Evolutionary conservation across 2,113 vertebrate species (phyloP), one percentile per base, ranked within the genome.

Genomic region (Heterotilapia buettikoferi): DNA sequence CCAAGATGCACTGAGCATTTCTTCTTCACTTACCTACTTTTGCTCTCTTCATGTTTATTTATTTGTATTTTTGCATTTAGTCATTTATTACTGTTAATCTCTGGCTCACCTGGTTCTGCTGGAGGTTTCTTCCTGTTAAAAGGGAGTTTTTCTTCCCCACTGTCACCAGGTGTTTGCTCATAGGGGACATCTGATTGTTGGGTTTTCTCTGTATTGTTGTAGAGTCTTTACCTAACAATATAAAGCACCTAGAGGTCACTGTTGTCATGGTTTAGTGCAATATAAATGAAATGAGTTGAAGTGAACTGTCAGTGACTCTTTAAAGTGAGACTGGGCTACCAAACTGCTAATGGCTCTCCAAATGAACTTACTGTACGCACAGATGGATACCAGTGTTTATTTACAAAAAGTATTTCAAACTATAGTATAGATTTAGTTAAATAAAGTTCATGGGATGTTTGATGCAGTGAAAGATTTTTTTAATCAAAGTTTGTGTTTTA

Each of bases 141-240:
- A 57, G 13, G 24, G 0, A 0, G 54, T 57, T 57, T 57, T 29
- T 57, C 54, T 57, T 57, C 24, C 24, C 54, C 3, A 1, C 54
- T 57, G 54, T 57, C 54, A 1, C 21, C 54, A 57, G 24, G 7
- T 29, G 24, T 14, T 57, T 57, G 54, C 54, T 57, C 3, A 57
- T 29, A 57, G 54, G 24, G 24, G 12, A 0, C 7, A 57, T 57
- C 12, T 57, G 24, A 59, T 59, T 1, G 14, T 61, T 31, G 57
- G 57, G 57, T 4, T 61, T 61, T 61, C 57, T 61, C 57, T 61
- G 57, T 61, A 31, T 6, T 61, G 26, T 61, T 61, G 57, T 9
- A 59, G 7, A 29, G 26, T 31, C 57, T 61, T 61, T 31, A 61
- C 26, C 1, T 31, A 59, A 59, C 26, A 0, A 6, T 18, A 3